Percentiles rank a stretch among this genome's conserved stretches.
phyloP scores from a whole-genome alignment of 1,140 invertebrate genomes.

The Drosophila auraria region DNA sequence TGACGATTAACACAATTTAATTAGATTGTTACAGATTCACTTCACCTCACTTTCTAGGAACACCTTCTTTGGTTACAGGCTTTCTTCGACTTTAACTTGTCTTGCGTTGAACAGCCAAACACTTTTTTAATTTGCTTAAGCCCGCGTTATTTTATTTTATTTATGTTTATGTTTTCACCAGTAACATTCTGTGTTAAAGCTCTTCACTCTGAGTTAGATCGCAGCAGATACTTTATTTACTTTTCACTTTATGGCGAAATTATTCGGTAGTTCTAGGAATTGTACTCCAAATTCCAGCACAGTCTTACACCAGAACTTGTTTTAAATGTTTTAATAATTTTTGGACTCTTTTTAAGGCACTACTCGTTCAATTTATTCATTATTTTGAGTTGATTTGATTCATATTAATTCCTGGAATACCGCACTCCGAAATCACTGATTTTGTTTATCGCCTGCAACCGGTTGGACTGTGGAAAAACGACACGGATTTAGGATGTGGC shows the following conservation, averaged over 20 bases:
- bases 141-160: background rate
- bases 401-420: constrained; percentile 23
- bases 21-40: background rate
- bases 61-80: background rate
- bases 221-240: background rate
- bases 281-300: background rate
- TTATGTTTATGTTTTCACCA: too few species aligned
- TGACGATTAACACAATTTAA: background rate
- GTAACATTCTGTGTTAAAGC: too few species aligned
- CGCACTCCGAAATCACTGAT: constrained; percentile 4
- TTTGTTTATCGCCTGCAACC: constrained; percentile 28
- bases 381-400: background rate
- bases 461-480: constrained; percentile 29
- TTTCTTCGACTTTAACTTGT: background rate
- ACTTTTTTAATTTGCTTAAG: background rate
- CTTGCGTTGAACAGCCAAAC: background rate
- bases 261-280: background rate
- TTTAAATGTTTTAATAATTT: background rate
- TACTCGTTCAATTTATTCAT: background rate
- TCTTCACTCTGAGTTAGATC: background rate
- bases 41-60: background rate
- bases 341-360: background rate
- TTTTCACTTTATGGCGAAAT: constrained; percentile 14
- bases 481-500: constrained; percentile 46
- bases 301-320: background rate